Evolutionary conservation across 92 coral and sea anemone species (phyloP), one percentile per base, ranked within the genome.

Genomic region (Phenganax stokvisi): DNA sequence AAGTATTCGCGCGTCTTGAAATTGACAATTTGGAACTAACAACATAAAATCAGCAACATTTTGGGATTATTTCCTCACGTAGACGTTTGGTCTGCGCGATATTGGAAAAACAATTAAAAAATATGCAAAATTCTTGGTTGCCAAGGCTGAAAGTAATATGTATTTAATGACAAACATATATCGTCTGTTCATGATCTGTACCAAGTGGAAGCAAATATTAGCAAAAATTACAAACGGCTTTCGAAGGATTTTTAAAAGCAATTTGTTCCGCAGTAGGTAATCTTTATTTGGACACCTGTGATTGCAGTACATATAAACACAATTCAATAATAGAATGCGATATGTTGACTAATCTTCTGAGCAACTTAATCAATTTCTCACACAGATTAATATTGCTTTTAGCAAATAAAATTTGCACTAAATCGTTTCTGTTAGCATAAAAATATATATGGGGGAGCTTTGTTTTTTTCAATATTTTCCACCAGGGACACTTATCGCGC

Each of bases 41-140:
- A 56, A 17, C 3, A 10, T 74, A 47, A 74, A 74, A 74, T 57
- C 67, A 51, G 57, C 68, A 58, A 10, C 27, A 44, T 76, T 12
- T 72, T 37, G 11, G 28, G 5, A 30, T 0, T 13, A 56, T 16
- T 6, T 9, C 13, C 51, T 57, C 58, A 5, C 57, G 44, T 56
- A 72, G 56, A 72, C 77, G 44, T 51, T 51, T 17, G 51, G 57
- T 72, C 57, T 54, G 51, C 17, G 7, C 3, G 44, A 15, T 56
- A 51, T 51, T 59, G 77, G 3, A 72, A 12, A 31, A 25, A 30
- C 82, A 78, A 78, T 78, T 63, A 78, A 78, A 62, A 64, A 78
- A 37, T 78, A 78, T 78, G 82, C 82, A 60, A 78, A 78, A 78
- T 57, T 78, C 53, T 61, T 57, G 72, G 82, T 78, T 62, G 82